Percentiles rank a stretch among this genome's conserved stretches.
Evolutionary conservation across 2,888 invertebrate genomes (phyloP).

Genomic region (Alcis repandata): DNA sequence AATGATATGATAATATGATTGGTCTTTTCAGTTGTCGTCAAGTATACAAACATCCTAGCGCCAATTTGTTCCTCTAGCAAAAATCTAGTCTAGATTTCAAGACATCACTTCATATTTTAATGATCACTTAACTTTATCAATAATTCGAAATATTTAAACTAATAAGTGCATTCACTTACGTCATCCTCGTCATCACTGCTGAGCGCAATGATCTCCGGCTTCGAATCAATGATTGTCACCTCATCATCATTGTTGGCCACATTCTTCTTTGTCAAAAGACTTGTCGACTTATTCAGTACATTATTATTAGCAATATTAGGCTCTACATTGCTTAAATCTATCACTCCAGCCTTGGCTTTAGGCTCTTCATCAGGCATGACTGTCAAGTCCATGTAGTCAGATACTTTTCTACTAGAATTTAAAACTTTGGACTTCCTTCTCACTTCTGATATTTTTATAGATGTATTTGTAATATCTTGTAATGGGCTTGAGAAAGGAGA

Average conservation of each 20-base stretch:
- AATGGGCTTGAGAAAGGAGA: constrained; percentile 74
- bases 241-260: constrained; percentile 59
- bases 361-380: not conserved
- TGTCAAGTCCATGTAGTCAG: constrained; percentile 30
- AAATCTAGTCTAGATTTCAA: too few species aligned
- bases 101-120: too few species aligned
- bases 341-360: constrained; percentile 23
- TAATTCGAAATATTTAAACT: not conserved
- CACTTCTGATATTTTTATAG: constrained; percentile 10
- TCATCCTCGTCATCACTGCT: constrained; percentile 79
- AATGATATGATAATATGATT: too few species aligned
- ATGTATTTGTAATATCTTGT: constrained; percentile 61
- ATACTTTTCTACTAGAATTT: constrained; percentile 6
- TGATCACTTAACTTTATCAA: too few species aligned
- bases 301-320: constrained; percentile 49
- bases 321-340: constrained; percentile 45
- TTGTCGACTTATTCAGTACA: constrained; percentile 49
- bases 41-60: too few species aligned
- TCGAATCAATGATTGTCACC: constrained; percentile 71
- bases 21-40: too few species aligned
- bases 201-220: constrained; percentile 74
- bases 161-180: constrained; percentile 52
- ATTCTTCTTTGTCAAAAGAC: constrained; percentile 30
- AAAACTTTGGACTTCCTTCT: constrained; percentile 5
- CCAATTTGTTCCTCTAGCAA: too few species aligned